phyloP scores from a whole-genome alignment of 1,140 invertebrate species.

The Paralvinella palmiformis region DNA sequence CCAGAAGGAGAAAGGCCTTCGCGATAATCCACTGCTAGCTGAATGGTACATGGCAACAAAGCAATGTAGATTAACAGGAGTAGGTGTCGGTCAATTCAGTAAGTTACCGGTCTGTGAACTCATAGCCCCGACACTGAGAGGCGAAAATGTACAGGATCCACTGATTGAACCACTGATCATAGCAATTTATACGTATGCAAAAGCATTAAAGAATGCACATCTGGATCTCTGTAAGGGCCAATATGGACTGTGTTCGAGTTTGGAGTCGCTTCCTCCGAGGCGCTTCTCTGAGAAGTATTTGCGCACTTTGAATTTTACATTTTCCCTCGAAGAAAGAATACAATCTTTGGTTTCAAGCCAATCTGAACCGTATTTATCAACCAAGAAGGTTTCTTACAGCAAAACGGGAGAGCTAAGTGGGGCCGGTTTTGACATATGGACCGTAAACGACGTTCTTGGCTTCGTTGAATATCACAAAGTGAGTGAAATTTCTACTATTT shows the following conservation, averaged over 20 bases:
- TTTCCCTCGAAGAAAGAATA: background rate
- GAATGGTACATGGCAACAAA: conserved; percentile 46
- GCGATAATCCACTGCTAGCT: conserved; percentile 46
- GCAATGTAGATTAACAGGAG: background rate
- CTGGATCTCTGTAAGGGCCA: background rate
- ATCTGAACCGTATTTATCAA: background rate
- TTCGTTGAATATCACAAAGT: no score
- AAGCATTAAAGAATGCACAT: background rate
- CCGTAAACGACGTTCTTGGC: background rate
- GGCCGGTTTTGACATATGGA: background rate
- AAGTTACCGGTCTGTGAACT: background rate
- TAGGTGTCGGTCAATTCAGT: background rate
- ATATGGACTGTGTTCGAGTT: background rate
- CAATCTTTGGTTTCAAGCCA: background rate
- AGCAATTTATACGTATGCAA: conserved; percentile 3
- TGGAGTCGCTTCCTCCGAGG: background rate
- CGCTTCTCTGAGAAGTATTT: background rate
- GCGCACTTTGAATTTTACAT: background rate
- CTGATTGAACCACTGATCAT: background rate
- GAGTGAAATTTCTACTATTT: no score
- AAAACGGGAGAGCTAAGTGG: no score
- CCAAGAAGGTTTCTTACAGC: background rate
- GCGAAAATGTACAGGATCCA: background rate
- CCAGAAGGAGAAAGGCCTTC: conserved; percentile 27
- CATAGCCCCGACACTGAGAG: background rate